Conservation (phyloP, 2,888 invertebrate species). For the Gortyna flavago region DNA sequence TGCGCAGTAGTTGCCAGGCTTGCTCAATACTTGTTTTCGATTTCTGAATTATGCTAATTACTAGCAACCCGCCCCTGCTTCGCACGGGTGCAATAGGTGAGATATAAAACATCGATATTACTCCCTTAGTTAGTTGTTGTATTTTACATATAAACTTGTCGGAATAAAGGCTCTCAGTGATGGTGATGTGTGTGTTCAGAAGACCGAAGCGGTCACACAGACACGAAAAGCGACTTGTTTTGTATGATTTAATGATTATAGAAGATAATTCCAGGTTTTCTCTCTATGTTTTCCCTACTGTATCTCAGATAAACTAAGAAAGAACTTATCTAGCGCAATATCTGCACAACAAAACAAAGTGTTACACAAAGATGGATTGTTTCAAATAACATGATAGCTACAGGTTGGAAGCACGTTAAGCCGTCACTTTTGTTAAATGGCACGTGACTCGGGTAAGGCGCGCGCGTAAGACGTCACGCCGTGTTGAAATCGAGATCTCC, state of each 20-base stretch:
- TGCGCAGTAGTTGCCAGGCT: not conserved
- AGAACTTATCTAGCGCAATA: slow-evolving; percentile 1
- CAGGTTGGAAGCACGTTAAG: slow-evolving; percentile 27
- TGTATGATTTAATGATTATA: not conserved
- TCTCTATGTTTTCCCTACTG: not conserved
- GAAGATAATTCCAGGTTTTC: not conserved
- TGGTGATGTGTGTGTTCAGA: not conserved
- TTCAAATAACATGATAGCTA: slow-evolving; percentile 41
- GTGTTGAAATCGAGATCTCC: slow-evolving; percentile 17
- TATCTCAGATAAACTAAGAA: not conserved
- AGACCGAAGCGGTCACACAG: not conserved
- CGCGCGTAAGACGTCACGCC: slow-evolving; percentile 23
- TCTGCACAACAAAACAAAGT: slow-evolving; percentile 9
- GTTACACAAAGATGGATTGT: slow-evolving; percentile 40
- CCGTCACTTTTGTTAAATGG: slow-evolving; percentile 47
- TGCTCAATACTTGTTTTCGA: not conserved
- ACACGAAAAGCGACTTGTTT: not conserved
- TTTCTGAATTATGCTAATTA: not conserved
- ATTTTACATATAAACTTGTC: not conserved
- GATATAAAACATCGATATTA: not conserved
- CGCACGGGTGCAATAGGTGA: not conserved
- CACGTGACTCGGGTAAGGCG: slow-evolving; percentile 41
- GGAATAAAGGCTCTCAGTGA: not conserved
- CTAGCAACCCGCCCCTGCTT: not conserved
- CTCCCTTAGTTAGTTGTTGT: not conserved